A percentile compares a stretch with the other conserved stretches of the same genome.
These are phyloP conservation scores for Apis dorsata DNA, from an alignment of 1,140 invertebrate genomes.

Conservation along the genomic window DNA sequence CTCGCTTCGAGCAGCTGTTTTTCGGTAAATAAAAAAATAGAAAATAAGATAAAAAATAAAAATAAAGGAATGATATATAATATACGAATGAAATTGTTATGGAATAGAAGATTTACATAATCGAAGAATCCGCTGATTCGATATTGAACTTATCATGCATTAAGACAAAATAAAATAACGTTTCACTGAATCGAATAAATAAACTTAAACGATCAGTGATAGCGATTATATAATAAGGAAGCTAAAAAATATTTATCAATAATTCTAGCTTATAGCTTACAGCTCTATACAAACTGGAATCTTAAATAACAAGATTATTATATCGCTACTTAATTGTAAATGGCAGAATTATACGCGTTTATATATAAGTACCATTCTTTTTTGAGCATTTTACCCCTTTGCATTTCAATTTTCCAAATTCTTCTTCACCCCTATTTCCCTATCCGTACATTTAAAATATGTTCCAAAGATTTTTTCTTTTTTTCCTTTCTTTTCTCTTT, in stretches of 20 bases:
- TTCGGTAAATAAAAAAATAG: slow-evolving; percentile 5
- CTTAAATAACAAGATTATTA: slow-evolving; percentile 54
- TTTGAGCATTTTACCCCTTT: slow-evolving; percentile 48
- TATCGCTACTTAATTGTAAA: slow-evolving; percentile 47
- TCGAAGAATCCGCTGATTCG: slow-evolving; percentile 21
- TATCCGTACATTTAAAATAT: slow-evolving; percentile 44
- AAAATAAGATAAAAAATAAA: background rate
- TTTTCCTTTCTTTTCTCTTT: background rate
- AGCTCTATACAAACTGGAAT: slow-evolving; percentile 60
- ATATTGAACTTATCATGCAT: slow-evolving; percentile 28
- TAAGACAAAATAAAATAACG: slow-evolving; percentile 13
- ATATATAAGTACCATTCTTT: slow-evolving; percentile 53
- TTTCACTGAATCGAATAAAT: slow-evolving; percentile 41
- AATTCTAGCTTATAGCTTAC: slow-evolving; percentile 72
- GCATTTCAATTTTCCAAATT: slow-evolving; percentile 32
- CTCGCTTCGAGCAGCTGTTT: slow-evolving; percentile 43
- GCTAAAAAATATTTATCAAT: slow-evolving; percentile 53
- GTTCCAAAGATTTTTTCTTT: slow-evolving; percentile 36
- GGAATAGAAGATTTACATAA: slow-evolving; percentile 24
- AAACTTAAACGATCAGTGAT: slow-evolving; percentile 26
- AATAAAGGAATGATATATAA: slow-evolving; percentile 4
- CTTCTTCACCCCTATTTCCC: slow-evolving; percentile 22
- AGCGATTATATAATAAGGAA: slow-evolving; percentile 50
- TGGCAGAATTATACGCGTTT: slow-evolving; percentile 21
- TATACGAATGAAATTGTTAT: slow-evolving; percentile 9